Evolutionary conservation across 2,797 vertebrate genomes (phyloP).

Genomic region (Esox lucius): DNA sequence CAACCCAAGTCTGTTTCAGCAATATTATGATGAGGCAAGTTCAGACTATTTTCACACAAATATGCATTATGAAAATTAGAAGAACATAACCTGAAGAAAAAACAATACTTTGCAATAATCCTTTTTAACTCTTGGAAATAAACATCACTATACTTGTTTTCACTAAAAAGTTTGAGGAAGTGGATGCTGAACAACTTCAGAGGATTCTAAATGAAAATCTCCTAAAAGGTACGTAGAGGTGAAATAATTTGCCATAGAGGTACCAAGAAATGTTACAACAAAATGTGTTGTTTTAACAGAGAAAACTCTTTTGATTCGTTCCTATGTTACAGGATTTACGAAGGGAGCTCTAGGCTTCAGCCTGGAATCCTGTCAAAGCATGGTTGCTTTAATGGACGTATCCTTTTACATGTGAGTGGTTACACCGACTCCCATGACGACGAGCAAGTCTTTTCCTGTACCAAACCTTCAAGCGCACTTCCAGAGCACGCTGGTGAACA

Average conservation of each 20-base stretch:
- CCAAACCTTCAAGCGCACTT: not conserved
- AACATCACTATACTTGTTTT: constrained; percentile 1
- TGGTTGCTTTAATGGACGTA: constrained; percentile 90
- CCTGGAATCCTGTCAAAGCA: constrained; percentile 82
- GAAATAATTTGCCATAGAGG: not conserved
- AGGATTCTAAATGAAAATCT: constrained; percentile 54
- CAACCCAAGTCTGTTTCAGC: constrained; percentile 41
- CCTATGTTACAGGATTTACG: constrained; percentile 42
- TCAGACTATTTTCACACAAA: too few species aligned
- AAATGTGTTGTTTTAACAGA: not conserved
- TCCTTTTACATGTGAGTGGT: constrained; percentile 67
- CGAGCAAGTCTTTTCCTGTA: not conserved
- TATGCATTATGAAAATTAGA: not conserved
- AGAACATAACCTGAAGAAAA: not conserved
- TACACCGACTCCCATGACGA: not conserved
- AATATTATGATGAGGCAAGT: constrained; percentile 63
- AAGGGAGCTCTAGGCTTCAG: constrained; percentile 70
- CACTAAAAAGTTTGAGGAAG: constrained; percentile 59
- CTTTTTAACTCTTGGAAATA: not conserved
- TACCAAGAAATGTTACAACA: not conserved
- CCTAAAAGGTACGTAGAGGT: constrained; percentile 50
- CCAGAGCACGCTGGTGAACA: not conserved
- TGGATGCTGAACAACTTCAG: constrained; percentile 67
- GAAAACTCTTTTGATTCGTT: not conserved
- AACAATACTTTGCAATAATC: not conserved